phyloP scores from a whole-genome alignment of 2,888 invertebrate species.

The Melipona bicolor region DNA sequence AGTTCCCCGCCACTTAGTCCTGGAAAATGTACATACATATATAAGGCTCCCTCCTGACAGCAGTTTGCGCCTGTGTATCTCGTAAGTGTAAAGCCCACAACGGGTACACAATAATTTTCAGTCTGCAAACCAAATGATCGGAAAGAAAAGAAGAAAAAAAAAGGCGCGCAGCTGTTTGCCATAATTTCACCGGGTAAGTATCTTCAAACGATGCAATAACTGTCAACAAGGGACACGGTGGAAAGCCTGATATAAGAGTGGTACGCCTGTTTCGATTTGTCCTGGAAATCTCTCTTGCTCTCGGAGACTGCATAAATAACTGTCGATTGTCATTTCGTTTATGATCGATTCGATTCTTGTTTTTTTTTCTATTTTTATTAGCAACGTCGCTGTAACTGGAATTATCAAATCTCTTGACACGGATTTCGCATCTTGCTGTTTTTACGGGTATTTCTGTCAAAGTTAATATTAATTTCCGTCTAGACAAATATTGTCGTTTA shows the following conservation, averaged over 20 bases:
- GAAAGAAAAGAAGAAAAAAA: slow-evolving; percentile 27
- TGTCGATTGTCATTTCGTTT: slow-evolving; percentile 39
- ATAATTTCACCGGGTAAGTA: slow-evolving; percentile 79
- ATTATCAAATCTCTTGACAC: too few species aligned
- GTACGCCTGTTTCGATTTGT: slow-evolving; percentile 64
- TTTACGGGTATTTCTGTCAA: too few species aligned
- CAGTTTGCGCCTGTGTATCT: slow-evolving; percentile 64
- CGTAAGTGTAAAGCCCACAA: slow-evolving; percentile 57
- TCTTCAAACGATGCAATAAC: slow-evolving; percentile 79
- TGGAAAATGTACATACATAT: slow-evolving; percentile 59
- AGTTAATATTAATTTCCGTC: too few species aligned
- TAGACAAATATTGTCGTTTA: too few species aligned
- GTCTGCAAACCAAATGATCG: slow-evolving; percentile 66
- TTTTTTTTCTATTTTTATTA: too few species aligned
- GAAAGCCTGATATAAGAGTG: slow-evolving; percentile 77
- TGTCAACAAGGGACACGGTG: slow-evolving; percentile 75
- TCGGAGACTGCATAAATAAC: slow-evolving; percentile 59
- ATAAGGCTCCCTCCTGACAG: slow-evolving; percentile 56
- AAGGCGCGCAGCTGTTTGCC: slow-evolving; percentile 78
- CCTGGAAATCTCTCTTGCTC: slow-evolving; percentile 70
- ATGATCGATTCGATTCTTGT: background rate
- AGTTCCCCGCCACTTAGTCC: slow-evolving; percentile 78
- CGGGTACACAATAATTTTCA: slow-evolving; percentile 71
- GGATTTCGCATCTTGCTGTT: too few species aligned
- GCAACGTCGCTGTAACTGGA: too few species aligned